phyloP scores from a whole-genome alignment of 2,888 invertebrate species.

The Lithosia quadra region DNA sequence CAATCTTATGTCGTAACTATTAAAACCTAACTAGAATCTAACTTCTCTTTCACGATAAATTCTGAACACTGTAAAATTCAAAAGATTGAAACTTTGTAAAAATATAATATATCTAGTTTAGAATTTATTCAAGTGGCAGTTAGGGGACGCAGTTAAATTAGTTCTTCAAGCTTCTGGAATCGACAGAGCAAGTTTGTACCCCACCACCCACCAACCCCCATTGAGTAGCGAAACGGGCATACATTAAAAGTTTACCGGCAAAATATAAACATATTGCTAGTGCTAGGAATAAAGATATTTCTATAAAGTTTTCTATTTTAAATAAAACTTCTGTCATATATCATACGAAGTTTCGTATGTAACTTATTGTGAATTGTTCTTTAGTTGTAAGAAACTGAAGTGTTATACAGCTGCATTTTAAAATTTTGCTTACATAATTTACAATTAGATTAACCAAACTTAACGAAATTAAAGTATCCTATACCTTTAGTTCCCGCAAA shows the following conservation, averaged over 20 bases:
- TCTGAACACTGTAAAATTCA: constrained; percentile 30
- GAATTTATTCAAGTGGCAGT: constrained; percentile 82
- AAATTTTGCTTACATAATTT: no score
- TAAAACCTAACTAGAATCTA: constrained; percentile 11
- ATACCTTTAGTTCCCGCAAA: no score
- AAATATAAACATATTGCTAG: constrained; percentile 74
- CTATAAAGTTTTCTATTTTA: constrained; percentile 48
- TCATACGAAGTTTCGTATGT: constrained; percentile 43
- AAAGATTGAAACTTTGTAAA: constrained; percentile 53
- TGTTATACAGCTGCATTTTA: no score
- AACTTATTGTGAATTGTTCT: constrained; percentile 44
- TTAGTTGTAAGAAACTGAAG: background rate
- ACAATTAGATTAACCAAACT: no score
- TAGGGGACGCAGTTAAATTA: constrained; percentile 84
- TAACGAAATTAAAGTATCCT: no score
- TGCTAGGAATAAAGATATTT: constrained; percentile 46
- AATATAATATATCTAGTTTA: constrained; percentile 66
- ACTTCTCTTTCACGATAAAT: constrained; percentile 22
- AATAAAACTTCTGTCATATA: constrained; percentile 47
- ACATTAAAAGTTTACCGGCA: constrained; percentile 82
- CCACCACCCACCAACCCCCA: constrained; percentile 54
- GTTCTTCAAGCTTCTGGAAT: constrained; percentile 82
- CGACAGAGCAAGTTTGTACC: constrained; percentile 79
- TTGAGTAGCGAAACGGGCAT: constrained; percentile 76
- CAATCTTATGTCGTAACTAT: background rate